A percentile compares a stretch with the other conserved stretches of the same genome.
These are phyloP conservation scores for Passer domesticus DNA, from an alignment of 2,113 vertebrate species.

Conservation along the genomic window DNA sequence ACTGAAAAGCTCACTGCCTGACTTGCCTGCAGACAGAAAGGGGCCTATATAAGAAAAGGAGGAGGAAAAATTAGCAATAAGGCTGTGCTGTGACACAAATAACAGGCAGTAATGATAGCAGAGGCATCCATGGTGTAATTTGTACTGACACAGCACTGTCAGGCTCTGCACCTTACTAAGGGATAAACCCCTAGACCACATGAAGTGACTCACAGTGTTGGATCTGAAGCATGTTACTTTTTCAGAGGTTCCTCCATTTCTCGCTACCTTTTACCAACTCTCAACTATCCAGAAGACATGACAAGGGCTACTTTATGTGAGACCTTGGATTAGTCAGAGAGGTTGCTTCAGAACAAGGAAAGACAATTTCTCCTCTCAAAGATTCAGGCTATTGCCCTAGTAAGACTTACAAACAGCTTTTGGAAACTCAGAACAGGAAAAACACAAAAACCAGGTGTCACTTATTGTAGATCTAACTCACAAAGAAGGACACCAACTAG, in stretches of 20 bases:
- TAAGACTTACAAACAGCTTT: neutral
- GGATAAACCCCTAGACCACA: neutral
- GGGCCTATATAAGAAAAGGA: neutral
- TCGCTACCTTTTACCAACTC: neutral
- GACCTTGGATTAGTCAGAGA: neutral
- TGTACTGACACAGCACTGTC: neutral
- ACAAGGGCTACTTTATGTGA: neutral
- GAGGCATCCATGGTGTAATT: neutral
- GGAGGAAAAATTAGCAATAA: neutral
- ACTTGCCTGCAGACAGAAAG: neutral
- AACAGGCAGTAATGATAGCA: neutral
- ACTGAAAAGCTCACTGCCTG: neutral
- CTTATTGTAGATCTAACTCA: neutral
- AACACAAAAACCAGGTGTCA: fast-evolving
- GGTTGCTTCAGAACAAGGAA: neutral
- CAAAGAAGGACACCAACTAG: neutral
- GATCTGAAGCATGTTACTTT: neutral
- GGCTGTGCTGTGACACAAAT: neutral
- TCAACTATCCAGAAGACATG: fast-evolving
- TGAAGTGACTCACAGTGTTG: fast-evolving
- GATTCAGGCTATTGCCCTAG: neutral
- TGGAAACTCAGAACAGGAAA: neutral
- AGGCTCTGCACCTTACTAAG: neutral
- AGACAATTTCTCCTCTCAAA: neutral
- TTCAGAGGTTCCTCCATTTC: neutral